Base-by-base conservation (phyloP, 2,888 invertebrate genomes). In the Diplazon laetatorius region DNA sequence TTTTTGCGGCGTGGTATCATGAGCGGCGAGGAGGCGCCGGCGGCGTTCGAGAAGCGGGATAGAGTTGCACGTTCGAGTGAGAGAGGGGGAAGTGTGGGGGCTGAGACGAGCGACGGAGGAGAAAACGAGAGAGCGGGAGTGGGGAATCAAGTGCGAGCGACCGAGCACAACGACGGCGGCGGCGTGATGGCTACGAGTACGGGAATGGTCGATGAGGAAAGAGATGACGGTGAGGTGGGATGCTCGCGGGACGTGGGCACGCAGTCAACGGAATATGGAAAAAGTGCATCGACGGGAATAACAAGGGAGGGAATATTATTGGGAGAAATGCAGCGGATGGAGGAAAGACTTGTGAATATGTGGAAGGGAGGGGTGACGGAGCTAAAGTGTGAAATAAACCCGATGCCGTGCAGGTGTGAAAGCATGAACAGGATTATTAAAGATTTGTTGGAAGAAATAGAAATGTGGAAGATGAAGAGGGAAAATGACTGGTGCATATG, bases 331-430 rank as follows among this genome's bases (percentile, higher is more conserved):
- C 30, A 6, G 30, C 30, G 30, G 30, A 30, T 6, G 25, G 55
- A 68, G 18, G 55, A 55, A 8, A 55, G 30, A 68, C 42, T 68
- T 12, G 55, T 44, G 10, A n/a, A 18, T 10, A 25, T n/a, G 2
- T 30, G 30, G 30, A 30, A 30, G 30, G 30, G 30, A 30, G 30
- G 30, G 12, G 55, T 30, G 16, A 55, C 39, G 18, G 52, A 55
- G 4, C 25, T 68, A 10, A 68, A 16, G 25, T 12, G 2, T 6
- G 63, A 55, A 30, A 68, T 55, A 14, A 0, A 52, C 10, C 68
- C 57, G 2, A 16, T 68, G 1, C 68, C 68, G 1, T 68, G 68
- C 10, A 44, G 68, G n/a, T 68, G 68, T 10, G 68, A 68, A 12
- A 18, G 46, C 4, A 68, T 68, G 68, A 57, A 57, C n/a, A 30